Percentiles rank a stretch among this genome's conserved stretches.
phyloP scores from a whole-genome alignment of 2,888 invertebrate species.

The Acrobasis consociella region DNA sequence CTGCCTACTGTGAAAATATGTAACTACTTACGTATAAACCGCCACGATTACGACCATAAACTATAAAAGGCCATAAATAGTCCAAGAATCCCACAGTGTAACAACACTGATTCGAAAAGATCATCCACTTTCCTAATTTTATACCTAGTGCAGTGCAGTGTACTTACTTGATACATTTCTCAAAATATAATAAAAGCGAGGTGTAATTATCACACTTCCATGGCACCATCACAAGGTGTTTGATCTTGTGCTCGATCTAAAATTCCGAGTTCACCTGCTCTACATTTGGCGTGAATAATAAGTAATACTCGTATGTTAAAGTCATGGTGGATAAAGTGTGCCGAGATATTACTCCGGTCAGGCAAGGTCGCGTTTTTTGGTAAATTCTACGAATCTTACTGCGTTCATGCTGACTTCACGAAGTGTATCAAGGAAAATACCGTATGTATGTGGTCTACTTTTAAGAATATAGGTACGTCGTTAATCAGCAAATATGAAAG shows the following conservation, averaged over 20 bases:
- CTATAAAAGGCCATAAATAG: too few relatives aligned
- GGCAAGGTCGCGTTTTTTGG: conserved; percentile 38
- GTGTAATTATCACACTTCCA: conserved; percentile 1
- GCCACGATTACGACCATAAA: too few relatives aligned
- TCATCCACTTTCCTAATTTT: too few relatives aligned
- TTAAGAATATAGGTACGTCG: too few relatives aligned
- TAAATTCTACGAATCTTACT: conserved; percentile 29
- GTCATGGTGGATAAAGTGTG: conserved; percentile 24
- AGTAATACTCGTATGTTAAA: conserved; percentile 25
- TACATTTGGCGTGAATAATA: conserved; percentile 27
- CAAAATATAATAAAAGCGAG: conserved; percentile 1
- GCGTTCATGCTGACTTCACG: conserved; percentile 22
- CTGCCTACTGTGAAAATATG: too few relatives aligned
- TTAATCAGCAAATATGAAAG: too few relatives aligned
- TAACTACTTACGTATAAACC: too few relatives aligned
- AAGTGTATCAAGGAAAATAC: background rate
- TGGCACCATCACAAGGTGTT: background rate
- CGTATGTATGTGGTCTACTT: background rate
- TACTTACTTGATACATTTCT: background rate
- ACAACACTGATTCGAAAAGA: too few relatives aligned
- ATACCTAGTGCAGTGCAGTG: background rate
- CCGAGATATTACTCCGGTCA: conserved; percentile 16
- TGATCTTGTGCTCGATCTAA: conserved; percentile 14
- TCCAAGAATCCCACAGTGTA: too few relatives aligned
- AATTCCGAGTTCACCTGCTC: conserved; percentile 21